phyloP scores from a whole-genome alignment of 2,797 vertebrate species.

The Leucoraja ocellata region DNA sequence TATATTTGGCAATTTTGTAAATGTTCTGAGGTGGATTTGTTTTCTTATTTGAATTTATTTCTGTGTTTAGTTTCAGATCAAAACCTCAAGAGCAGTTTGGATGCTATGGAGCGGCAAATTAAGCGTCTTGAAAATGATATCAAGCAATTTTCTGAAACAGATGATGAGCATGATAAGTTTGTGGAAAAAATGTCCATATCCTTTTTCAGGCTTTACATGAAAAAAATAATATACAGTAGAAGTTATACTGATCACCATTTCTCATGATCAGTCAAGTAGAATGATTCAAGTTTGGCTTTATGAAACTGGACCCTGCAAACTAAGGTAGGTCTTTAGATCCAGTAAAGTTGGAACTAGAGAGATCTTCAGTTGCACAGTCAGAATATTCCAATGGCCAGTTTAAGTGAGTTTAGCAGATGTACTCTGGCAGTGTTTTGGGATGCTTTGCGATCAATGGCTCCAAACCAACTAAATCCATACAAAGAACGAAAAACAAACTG shows the following conservation, averaged over 20 bases:
- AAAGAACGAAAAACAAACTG: no score
- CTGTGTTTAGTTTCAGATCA: conserved; percentile 79
- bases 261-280: background rate
- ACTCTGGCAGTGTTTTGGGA: background rate
- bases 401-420: background rate
- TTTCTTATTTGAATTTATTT: conserved; percentile 52
- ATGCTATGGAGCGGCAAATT: conserved; percentile 82
- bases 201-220: conserved; percentile 56
- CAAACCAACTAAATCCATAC: no score
- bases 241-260: background rate
- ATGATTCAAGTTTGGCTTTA: background rate
- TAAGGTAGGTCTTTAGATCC: background rate
- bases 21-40: conserved; percentile 57
- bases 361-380: no score
- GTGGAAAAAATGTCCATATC: conserved; percentile 97
- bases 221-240: background rate
- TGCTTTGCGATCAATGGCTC: no score
- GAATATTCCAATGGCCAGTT: background rate
- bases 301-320: background rate
- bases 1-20: conserved; percentile 40
- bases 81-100: conserved; percentile 79
- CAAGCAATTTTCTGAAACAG: conserved; percentile 75
- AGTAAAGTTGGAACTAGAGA: background rate
- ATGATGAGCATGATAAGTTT: conserved; percentile 83
- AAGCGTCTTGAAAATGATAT: conserved; percentile 80